Conservation (phyloP, 2,888 invertebrate species). For the Cataglyphis albicans region DNA sequence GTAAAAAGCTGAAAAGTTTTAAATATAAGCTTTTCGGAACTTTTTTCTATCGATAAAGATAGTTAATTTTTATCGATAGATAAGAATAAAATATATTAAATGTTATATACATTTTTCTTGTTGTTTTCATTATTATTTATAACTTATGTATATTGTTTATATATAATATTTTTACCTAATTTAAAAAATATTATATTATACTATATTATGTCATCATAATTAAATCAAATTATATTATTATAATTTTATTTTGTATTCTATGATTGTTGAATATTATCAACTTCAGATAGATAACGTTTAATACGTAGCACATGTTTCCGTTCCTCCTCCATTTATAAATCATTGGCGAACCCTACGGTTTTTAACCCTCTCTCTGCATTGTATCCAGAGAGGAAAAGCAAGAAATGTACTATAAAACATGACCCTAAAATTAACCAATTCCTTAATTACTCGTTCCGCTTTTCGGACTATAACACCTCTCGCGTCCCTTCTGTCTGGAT, state of each 20-base stretch:
- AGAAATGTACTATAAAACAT: conserved; percentile 80
- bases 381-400: conserved; percentile 63
- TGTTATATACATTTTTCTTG: conserved; percentile 12
- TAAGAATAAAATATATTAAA: conserved; percentile 8
- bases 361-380: conserved; percentile 75
- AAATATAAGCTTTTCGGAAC: conserved; percentile 7
- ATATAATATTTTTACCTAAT: background rate
- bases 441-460: conserved; percentile 83
- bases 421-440: conserved; percentile 84
- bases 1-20: conserved; percentile 22
- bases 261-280: conserved; percentile 67
- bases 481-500: conserved; percentile 57
- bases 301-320: conserved; percentile 80
- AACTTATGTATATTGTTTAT: background rate
- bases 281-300: conserved; percentile 73
- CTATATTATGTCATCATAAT: background rate
- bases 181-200: background rate
- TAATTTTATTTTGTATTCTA: conserved; percentile 31
- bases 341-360: conserved; percentile 70
- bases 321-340: conserved; percentile 78
- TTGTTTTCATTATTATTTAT: conserved; percentile 12
- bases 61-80: background rate
- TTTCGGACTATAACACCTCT: conserved; percentile 69
- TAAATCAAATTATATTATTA: conserved; percentile 5
- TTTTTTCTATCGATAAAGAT: conserved; percentile 18